Base-by-base conservation (phyloP, 2,888 invertebrate genomes). In the Ectobius pallidus region DNA sequence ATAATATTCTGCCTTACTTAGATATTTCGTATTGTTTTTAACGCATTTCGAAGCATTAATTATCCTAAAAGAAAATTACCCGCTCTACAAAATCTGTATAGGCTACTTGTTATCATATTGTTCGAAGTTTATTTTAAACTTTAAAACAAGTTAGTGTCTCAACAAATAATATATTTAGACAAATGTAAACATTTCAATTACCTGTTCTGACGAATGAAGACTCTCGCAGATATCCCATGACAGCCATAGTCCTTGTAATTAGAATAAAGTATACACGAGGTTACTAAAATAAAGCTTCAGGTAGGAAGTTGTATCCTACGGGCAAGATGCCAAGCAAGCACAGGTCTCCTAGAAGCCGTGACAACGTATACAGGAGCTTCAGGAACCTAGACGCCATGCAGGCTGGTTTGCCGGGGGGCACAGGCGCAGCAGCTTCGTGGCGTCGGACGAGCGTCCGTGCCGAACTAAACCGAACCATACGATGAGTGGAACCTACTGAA, bases 321-420 rank as follows among this genome's bases (percentile, higher is more conserved):
- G 32, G n/a, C 58, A 30, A 9, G n/a, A 22, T 7, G 30, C 25
- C 52, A 52, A 25, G 58, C 14, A 58, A 30, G 58, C 30, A 58
- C 55, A 32, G 20, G 27, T 30, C 58, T 58, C 58, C 58, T n/a
- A 25, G 30, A 58, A n/a, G 16, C 58, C 30, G 30, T 58, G 30
- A 52, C 9, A 22, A 27, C 30, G 11, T 58, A 16, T 58, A 25
- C 22, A 11, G 25, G 58, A 22, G 52, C 52, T 18, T 18, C 4
- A 22, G 22, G n/a, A 30, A 58, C 16, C 16, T 25, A 34, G 58
- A 30, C 58, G 58, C 58, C 58, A 58, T 58, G 58, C 58, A 58
- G 58, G 16, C 58, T 58, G 52, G n/a, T n/a, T n/a, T n/a, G 34
- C 34, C 58, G 3, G 32, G 30, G 58, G 11, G 32, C 52, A 58